These are phyloP conservation scores for Oreochromis mossambicus DNA, from an alignment of 2,797 vertebrate genomes.

Conservation along the genomic window DNA sequence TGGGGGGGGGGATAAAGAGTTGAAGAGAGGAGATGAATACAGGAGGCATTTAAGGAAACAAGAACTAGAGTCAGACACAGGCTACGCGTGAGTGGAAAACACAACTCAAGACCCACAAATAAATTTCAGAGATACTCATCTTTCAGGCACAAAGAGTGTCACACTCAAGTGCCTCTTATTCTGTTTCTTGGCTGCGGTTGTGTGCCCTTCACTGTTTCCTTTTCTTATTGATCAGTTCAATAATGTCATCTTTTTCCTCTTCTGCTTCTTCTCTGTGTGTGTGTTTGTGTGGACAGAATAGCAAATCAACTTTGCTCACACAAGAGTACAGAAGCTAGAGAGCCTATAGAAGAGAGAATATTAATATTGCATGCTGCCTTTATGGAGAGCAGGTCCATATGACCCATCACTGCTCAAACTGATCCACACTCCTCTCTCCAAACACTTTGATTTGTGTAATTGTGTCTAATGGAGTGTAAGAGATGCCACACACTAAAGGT, in stretches of 20 bases:
- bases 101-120: constrained; percentile 2
- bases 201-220: not conserved
- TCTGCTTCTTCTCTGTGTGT: not conserved
- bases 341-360: not conserved
- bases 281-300: not conserved
- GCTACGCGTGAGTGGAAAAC: not conserved
- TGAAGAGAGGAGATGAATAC: not conserved
- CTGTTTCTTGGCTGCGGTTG: not conserved
- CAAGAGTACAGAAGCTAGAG: not conserved
- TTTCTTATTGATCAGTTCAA: not conserved
- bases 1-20: constrained; percentile 2
- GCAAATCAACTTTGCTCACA: not conserved
- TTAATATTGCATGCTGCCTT: constrained; percentile 42
- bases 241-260: not conserved
- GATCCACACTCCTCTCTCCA: not conserved
- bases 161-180: not conserved
- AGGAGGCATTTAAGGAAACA: not conserved
- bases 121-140: not conserved
- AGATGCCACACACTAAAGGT: not conserved
- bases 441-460: not conserved
- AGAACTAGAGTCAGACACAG: not conserved
- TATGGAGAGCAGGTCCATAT: constrained; percentile 4
- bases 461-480: not conserved
- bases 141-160: not conserved
- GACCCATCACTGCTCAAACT: not conserved